Conservation (phyloP, 2,113 vertebrate genomes). For the Benthochromis sp. region DNA sequence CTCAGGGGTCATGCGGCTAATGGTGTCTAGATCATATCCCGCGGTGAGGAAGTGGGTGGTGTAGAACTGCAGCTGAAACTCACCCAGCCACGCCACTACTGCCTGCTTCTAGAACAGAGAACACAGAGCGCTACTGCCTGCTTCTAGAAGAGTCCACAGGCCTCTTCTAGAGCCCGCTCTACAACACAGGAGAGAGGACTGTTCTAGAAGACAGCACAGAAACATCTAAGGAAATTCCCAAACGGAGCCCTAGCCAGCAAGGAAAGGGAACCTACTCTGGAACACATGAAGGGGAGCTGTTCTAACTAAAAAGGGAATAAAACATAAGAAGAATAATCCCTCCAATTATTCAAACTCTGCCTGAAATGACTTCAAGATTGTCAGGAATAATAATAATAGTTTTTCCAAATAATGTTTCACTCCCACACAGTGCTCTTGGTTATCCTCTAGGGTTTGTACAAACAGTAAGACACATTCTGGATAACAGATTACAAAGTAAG, state of each 20-base stretch:
- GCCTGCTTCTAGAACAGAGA: constrained; percentile 87
- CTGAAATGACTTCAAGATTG: background rate
- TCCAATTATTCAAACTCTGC: background rate
- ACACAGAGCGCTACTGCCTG: constrained; percentile 44
- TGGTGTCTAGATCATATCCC: constrained; percentile 93
- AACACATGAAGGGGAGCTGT: background rate
- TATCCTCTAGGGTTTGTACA: background rate
- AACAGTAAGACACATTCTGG: background rate
- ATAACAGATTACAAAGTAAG: background rate
- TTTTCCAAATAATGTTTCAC: background rate
- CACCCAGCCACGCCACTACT: constrained; percentile 91
- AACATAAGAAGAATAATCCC: background rate
- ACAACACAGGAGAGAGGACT: background rate
- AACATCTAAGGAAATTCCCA: background rate
- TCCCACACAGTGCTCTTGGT: background rate
- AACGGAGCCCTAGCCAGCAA: background rate
- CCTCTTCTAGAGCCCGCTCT: background rate
- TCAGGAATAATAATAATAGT: background rate
- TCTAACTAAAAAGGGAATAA: background rate
- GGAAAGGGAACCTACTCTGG: background rate
- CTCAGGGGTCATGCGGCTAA: constrained; percentile 95
- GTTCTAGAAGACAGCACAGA: background rate
- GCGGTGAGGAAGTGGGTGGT: constrained; percentile 92
- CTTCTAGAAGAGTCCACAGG: background rate
- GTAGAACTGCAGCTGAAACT: constrained; percentile 97